Evolutionary conservation across 2,888 invertebrate species (phyloP), one percentile per base, ranked within the genome.

Genomic region (Resseliella maxima): DNA sequence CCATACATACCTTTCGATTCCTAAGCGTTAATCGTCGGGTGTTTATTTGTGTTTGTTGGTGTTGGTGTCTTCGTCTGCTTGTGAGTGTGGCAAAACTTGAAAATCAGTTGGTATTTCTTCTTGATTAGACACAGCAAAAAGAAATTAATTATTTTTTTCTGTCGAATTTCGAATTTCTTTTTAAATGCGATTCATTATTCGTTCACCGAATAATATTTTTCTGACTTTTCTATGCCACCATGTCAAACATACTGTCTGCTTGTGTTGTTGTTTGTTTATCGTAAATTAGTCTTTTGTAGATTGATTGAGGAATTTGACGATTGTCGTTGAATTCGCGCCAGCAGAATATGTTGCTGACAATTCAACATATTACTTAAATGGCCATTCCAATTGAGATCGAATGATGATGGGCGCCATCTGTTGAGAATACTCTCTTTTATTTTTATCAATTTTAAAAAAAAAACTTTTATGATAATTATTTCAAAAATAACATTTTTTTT

Each of bases 251-350:
- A 38, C 83, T 83, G 24, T 38, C 12, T n/a, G n/a, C n/a, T n/a
- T n/a, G n/a, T 83, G 83, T 38, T 81, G 81, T 81, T 83, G 38
- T 83, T 83, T 83, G 83, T 38, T 83, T 27, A 83, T 83, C 83
- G n/a, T 38, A 83, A 83, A 38, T 38, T 83, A 83, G n/a, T 38
- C 38, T 72, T 72, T 72, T 72, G 35, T 72, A 24, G 15, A 12
- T 59, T 59, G 35, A 0, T 72, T 31, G 1, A 15, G 3, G 72
- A 5, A 35, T 31, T 72, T 3, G 72, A 6, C 72, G 31, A 8
- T 27, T 0, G 0, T 0, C 31, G 72, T 15, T n/a, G 31, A 72
- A 31, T 31, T 72, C 31, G 31, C 72, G 72, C 72, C 72, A 72
- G 35, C 15, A 15, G 72, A 10, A 72, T 72, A 50, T 3, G 59